phyloP scores from a whole-genome alignment of 2,113 vertebrate species.

The Oryzias melastigma region DNA sequence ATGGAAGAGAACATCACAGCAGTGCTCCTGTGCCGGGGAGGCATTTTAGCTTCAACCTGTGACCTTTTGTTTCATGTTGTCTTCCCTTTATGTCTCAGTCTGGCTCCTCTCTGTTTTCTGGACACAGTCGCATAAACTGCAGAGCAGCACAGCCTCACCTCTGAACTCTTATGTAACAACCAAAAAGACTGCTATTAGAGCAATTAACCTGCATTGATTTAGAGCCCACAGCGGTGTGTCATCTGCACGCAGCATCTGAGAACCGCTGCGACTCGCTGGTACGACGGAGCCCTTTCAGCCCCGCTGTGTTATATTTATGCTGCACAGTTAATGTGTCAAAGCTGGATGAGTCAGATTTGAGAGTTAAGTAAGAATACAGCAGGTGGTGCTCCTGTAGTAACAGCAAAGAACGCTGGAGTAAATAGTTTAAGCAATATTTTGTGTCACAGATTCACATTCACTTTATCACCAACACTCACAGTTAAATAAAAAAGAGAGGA shows the following conservation, averaged over 20 bases:
- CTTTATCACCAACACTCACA: no score
- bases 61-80: slow-evolving; percentile 40
- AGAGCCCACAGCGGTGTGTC: slow-evolving; percentile 3
- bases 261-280: background rate
- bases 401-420: no score
- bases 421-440: no score
- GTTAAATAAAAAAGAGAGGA: no score
- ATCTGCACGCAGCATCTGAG: background rate
- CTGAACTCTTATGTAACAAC: slow-evolving; percentile 29
- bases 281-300: background rate
- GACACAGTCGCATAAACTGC: slow-evolving; percentile 27
- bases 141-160: slow-evolving; percentile 20
- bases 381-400: background rate
- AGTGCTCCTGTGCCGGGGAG: slow-evolving; percentile 3
- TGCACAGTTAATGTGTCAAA: background rate
- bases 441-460: no score
- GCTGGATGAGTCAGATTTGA: background rate
- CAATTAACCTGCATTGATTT: slow-evolving; percentile 36
- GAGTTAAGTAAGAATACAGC: background rate
- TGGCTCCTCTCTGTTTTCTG: slow-evolving; percentile 20
- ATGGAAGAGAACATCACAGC: background rate
- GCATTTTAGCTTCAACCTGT: slow-evolving; percentile 13
- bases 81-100: slow-evolving; percentile 28
- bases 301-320: background rate
- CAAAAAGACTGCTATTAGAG: slow-evolving; percentile 15